Percentiles rank a stretch among this genome's conserved stretches.
These are phyloP conservation scores for Zeuzera pyrina DNA, from an alignment of 2,888 invertebrate species.

Conservation along the genomic window DNA sequence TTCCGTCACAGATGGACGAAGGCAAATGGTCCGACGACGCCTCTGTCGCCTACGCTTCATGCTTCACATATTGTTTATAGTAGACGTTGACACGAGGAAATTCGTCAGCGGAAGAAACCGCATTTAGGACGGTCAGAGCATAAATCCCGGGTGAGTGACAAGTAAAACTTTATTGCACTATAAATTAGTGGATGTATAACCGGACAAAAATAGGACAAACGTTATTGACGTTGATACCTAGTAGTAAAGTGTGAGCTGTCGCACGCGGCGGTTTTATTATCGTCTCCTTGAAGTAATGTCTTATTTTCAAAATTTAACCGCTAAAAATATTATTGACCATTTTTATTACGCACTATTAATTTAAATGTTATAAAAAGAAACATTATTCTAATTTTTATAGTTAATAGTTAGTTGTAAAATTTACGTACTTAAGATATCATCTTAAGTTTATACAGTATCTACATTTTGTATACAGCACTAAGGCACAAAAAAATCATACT, in stretches of 20 bases:
- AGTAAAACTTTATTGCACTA: constrained; percentile 65
- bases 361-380: too few species aligned
- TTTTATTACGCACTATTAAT: too few species aligned
- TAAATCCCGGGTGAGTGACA: constrained; percentile 68
- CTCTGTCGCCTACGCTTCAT: constrained; percentile 43
- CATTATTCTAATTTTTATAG: too few species aligned
- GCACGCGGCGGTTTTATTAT: constrained; percentile 47
- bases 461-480: too few species aligned
- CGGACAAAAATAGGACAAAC: constrained; percentile 50
- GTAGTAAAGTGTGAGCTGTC: constrained; percentile 58
- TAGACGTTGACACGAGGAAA: constrained; percentile 64
- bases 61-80: constrained; percentile 42
- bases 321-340: too few species aligned
- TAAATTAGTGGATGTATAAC: constrained; percentile 62
- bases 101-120: constrained; percentile 66
- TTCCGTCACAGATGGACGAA: constrained; percentile 47
- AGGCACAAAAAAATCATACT: too few species aligned
- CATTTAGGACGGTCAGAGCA: constrained; percentile 59
- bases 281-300: constrained; percentile 22
- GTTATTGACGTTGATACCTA: constrained; percentile 52
- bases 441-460: too few species aligned
- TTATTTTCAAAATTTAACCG: too few species aligned
- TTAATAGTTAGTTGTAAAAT: too few species aligned
- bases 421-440: too few species aligned
- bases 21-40: constrained; percentile 46